Evolutionary conservation across 1,140 invertebrate species (phyloP).

Genomic region (Steinernema feltiae): DNA sequence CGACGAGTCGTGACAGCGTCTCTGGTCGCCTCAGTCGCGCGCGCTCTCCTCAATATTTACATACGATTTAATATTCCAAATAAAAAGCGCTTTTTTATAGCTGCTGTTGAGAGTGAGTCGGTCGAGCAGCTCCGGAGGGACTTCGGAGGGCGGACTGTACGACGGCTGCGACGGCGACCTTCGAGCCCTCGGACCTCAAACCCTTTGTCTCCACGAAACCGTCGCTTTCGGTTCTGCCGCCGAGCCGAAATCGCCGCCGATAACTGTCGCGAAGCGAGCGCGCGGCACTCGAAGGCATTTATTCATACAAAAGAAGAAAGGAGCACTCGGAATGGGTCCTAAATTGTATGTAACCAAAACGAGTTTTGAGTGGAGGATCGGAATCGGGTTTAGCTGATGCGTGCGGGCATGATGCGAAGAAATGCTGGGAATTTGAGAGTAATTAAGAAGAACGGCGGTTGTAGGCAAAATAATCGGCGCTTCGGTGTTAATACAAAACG

Average conservation of each 20-base stretch:
- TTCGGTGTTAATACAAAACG: not conserved
- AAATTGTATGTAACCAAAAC: conserved; percentile 15
- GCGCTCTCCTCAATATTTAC: not conserved
- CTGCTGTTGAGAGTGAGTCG: not conserved
- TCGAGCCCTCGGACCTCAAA: not conserved
- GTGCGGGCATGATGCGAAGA: conserved; percentile 7
- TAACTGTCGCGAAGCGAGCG: not conserved
- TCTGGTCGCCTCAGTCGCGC: not conserved
- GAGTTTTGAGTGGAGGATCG: conserved; percentile 10
- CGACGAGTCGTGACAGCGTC: conserved; percentile 7
- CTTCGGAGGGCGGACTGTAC: not conserved
- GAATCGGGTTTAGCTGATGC: conserved; percentile 15
- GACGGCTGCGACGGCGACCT: not conserved
- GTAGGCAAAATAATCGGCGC: not conserved
- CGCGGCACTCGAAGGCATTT: not conserved
- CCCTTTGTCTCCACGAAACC: not conserved
- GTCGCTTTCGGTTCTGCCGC: too few species aligned
- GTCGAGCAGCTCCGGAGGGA: not conserved
- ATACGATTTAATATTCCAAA: conserved; percentile 4
- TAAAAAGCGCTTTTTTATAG: not conserved
- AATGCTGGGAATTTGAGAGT: conserved; percentile 7
- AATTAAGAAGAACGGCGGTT: not conserved
- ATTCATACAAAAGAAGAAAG: not conserved
- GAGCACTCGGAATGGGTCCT: not conserved
- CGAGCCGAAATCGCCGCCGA: not conserved